Evolutionary conservation across 2,888 invertebrate genomes (phyloP).

Genomic region (Tenthredo distinguenda): DNA sequence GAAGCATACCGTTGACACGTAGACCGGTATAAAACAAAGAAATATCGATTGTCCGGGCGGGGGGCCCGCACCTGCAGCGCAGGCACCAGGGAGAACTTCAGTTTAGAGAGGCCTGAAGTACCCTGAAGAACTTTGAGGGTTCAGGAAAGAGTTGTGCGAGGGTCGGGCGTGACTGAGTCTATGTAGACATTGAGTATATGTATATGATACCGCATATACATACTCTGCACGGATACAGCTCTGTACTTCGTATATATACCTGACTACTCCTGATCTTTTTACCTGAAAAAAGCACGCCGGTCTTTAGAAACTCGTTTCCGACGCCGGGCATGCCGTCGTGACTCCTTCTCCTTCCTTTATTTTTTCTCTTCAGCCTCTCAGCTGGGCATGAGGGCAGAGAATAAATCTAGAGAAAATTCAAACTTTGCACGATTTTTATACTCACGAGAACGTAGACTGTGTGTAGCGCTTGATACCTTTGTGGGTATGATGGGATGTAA

Average conservation of each 20-base stretch:
- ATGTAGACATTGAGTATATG: not conserved
- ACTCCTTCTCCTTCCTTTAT: not conserved
- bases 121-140: slow-evolving; percentile 37
- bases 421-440: slow-evolving; percentile 11
- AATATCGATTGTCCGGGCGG: slow-evolving; percentile 25
- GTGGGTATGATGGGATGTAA: too few species aligned
- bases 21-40: slow-evolving; percentile 39
- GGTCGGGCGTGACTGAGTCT: slow-evolving; percentile 16
- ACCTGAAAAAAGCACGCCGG: slow-evolving; percentile 26
- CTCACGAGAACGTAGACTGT: not conserved
- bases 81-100: not conserved
- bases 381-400: not conserved
- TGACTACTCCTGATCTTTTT: slow-evolving; percentile 16
- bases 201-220: not conserved
- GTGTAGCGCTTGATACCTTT: not conserved
- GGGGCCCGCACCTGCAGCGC: slow-evolving; percentile 2
- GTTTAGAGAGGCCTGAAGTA: slow-evolving; percentile 19
- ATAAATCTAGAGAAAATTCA: not conserved
- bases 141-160: slow-evolving; percentile 10
- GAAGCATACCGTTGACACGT: slow-evolving; percentile 43
- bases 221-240: not conserved
- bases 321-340: slow-evolving; percentile 3
- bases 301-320: slow-evolving; percentile 27
- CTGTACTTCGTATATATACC: not conserved
- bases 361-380: not conserved